These are phyloP conservation scores for Pyrochroa serraticornis DNA, from an alignment of 2,888 invertebrate species.

Conservation along the genomic window DNA sequence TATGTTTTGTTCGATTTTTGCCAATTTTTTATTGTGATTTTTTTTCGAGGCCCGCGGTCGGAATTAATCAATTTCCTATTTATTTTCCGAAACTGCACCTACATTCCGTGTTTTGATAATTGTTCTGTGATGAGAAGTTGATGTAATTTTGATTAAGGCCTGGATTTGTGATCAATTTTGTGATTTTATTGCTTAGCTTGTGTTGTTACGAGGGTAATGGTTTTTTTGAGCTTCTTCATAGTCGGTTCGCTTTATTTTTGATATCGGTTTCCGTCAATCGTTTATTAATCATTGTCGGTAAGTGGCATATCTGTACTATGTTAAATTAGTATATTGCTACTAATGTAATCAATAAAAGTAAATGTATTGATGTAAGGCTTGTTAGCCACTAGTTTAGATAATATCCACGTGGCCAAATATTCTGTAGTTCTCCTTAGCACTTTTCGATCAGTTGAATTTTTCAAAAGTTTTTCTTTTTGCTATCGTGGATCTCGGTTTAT, in stretches of 20 bases:
- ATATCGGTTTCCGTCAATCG: conserved; percentile 3
- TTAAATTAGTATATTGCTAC: conserved; percentile 43
- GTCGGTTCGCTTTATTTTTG: conserved; percentile 13
- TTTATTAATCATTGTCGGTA: conserved; percentile 31
- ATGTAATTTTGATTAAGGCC: conserved; percentile 17
- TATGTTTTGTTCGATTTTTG: conserved; percentile 8
- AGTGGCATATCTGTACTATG: conserved; percentile 48
- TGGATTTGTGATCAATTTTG: conserved; percentile 29
- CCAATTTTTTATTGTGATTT: conserved; percentile 11
- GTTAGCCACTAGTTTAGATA: conserved; percentile 55
- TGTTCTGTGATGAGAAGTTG: conserved; percentile 18
- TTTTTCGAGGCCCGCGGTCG: conserved; percentile 14
- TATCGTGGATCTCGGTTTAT: conserved; percentile 46
- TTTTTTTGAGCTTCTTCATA: conserved; percentile 16
- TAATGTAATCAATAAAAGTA: conserved; percentile 46
- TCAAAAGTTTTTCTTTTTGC: conserved; percentile 35
- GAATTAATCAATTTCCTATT: conserved; percentile 4
- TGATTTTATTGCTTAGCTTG: conserved; percentile 29
- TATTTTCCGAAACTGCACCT: conserved; percentile 7
- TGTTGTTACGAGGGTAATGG: conserved; percentile 17
- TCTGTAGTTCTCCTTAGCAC: conserved; percentile 41
- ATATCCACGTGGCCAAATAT: conserved; percentile 57
- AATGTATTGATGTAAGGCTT: conserved; percentile 58
- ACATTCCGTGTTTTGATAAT: background rate
- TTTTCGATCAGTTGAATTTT: conserved; percentile 28